Conservation (phyloP, 2,888 invertebrate species). For the Gymnoscelis rufifasciata region DNA sequence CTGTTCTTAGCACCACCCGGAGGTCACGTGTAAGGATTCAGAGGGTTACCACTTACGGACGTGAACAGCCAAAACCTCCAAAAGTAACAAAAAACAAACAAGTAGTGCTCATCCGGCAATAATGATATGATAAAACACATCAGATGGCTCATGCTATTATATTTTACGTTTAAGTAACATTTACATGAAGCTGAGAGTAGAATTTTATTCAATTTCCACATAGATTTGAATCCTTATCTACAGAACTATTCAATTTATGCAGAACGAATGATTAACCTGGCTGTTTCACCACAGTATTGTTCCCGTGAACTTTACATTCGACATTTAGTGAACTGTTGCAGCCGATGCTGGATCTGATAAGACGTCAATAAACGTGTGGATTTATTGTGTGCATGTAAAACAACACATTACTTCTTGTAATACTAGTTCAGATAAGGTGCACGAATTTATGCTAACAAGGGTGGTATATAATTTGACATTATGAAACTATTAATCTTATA, state of each 20-base stretch:
- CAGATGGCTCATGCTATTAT: too few species aligned
- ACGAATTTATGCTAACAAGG: background rate
- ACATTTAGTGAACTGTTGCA: conserved; percentile 68
- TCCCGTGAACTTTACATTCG: conserved; percentile 68
- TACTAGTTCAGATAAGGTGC: background rate
- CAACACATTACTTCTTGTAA: conserved; percentile 1
- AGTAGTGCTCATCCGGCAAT: too few species aligned
- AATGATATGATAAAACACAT: background rate
- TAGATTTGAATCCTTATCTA: conserved; percentile 16
- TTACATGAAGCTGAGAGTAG: conserved; percentile 2
- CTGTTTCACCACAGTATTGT: conserved; percentile 61
- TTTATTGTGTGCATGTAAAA: conserved; percentile 20
- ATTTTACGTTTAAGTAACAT: conserved; percentile 1
- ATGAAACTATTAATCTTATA: too few species aligned
- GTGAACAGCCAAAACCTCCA: too few species aligned
- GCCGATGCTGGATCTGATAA: conserved; percentile 57
- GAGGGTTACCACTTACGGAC: too few species aligned
- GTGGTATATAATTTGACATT: too few species aligned
- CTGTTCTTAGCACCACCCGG: too few species aligned
- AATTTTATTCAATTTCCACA: conserved; percentile 14
- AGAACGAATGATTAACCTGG: conserved; percentile 31
- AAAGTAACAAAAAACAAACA: too few species aligned
- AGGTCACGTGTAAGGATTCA: too few species aligned
- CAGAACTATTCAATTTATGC: conserved; percentile 23
- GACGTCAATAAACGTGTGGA: conserved; percentile 18